phyloP scores from a whole-genome alignment of 2,888 invertebrate species.

The Ptychoptera contaminata region DNA sequence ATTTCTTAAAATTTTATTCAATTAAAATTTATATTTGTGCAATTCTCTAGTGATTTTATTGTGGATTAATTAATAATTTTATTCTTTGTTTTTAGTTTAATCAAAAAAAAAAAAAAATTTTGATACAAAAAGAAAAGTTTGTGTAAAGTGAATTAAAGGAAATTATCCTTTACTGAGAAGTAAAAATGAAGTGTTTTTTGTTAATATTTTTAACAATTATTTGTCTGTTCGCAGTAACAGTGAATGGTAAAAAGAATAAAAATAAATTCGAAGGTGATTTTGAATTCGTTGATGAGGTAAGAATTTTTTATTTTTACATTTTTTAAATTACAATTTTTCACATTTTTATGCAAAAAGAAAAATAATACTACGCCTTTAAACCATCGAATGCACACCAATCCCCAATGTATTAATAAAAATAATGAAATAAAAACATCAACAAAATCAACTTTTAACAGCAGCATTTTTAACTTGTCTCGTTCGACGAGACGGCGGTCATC shows the following conservation, averaged over 20 bases:
- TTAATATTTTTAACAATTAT: slow-evolving; percentile 3
- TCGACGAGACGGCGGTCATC: too few species aligned
- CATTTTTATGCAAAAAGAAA: background rate
- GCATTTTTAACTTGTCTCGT: too few species aligned
- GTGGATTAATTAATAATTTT: background rate
- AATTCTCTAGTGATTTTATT: background rate
- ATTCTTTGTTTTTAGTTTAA: background rate
- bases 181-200: slow-evolving; percentile 4
- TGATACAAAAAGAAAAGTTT: background rate
- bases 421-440: too few species aligned
- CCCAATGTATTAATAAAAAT: too few species aligned
- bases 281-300: slow-evolving; percentile 66
- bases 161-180: background rate
- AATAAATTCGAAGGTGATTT: slow-evolving; percentile 55
- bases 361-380: too few species aligned
- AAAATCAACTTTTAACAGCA: too few species aligned
- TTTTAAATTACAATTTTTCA: background rate
- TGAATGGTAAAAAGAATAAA: slow-evolving; percentile 37
- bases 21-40: background rate
- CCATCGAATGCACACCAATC: too few species aligned
- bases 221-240: slow-evolving; percentile 4
- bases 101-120: background rate
- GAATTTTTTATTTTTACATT: slow-evolving; percentile 7
- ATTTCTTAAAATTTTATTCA: background rate
- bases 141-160: background rate